Percentiles rank a stretch among this genome's conserved stretches.
Conservation (phyloP, 1,140 invertebrate species). For the Caenorhabditis briggsae region DNA sequence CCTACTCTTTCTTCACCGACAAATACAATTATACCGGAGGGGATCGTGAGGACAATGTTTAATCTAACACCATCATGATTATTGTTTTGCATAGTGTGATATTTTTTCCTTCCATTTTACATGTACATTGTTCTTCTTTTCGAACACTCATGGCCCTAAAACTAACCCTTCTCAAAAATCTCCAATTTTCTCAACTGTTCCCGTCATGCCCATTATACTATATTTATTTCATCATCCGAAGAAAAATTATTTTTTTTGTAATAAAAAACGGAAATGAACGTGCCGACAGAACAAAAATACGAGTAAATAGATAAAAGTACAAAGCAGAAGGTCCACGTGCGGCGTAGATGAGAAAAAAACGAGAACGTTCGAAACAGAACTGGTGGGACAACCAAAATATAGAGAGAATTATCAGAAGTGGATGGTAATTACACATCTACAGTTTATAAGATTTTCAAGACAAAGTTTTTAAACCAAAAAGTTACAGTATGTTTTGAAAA, state of each 20-base stretch:
- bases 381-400: too few relatives aligned
- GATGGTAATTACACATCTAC: neutral
- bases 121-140: constrained; percentile 40
- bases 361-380: too few relatives aligned
- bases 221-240: constrained; percentile 50
- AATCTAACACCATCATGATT: neutral
- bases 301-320: neutral
- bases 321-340: constrained; percentile 7
- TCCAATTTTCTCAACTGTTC: neutral
- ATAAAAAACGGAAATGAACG: neutral
- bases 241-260: neutral
- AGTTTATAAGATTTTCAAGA: neutral
- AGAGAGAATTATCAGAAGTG: too few relatives aligned
- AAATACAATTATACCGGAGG: constrained; percentile 61
- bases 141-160: neutral
- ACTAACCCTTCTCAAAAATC: neutral
- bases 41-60: constrained; percentile 56
- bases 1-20: constrained; percentile 58
- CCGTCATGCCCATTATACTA: constrained; percentile 29
- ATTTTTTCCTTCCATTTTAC: constrained; percentile 26
- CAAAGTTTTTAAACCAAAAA: neutral
- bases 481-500: constrained; percentile 10
- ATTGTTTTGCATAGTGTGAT: constrained; percentile 30
- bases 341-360: constrained; percentile 11
- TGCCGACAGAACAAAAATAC: neutral